Evolutionary conservation across 2,113 vertebrate species (phyloP), one percentile per base, ranked within the genome.

Genomic region (Forbesichthys papilliferus): DNA sequence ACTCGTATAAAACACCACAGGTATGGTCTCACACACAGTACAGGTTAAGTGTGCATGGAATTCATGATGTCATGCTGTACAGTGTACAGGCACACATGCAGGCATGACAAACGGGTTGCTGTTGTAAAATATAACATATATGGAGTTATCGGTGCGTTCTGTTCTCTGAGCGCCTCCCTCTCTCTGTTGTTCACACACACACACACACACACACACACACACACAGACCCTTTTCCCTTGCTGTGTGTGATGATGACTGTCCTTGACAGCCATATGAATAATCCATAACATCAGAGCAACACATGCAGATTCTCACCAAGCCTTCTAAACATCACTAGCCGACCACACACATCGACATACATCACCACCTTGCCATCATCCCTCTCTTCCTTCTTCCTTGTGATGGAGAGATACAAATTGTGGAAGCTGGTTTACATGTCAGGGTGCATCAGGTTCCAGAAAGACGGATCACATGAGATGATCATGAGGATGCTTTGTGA

Each of bases 261-360:
- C 75, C 75, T 83, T 75, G 91, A 92, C 92, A 93, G 79, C 73
- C 85, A 59, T 75, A 92, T 93, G 85, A 93, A 93, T 92, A 91
- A 92, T 93, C 87, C 73, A 92, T 89, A 91, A 82, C 9, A 77
- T 78, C 84, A 73, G 84, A 75, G 68, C 71, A 72, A 71, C 58
- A 65, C 20, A 1, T 57, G 64, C 4, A 3, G 53, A 55, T 78
- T 68, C 74, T 75, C 42, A 16, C 58, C 62, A 42, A 79, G 60
- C 60, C 58, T 61, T 73, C 80, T 80, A 42, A 42, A 42, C 36
- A 42, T 42, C 36, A 8, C 36, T 8, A 42, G 36, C 36, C 2
- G 27, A 27, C 27, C 27, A 27, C 27, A 27, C 27, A 27, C 27
- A 27, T 27, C 27, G 27, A 27, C 27, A 27, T 27, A 27, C 27